Percentiles rank a stretch among this genome's conserved stretches.
phyloP scores from a whole-genome alignment of 2,797 vertebrate genomes.

The Schizopygopsis pylzovi region DNA sequence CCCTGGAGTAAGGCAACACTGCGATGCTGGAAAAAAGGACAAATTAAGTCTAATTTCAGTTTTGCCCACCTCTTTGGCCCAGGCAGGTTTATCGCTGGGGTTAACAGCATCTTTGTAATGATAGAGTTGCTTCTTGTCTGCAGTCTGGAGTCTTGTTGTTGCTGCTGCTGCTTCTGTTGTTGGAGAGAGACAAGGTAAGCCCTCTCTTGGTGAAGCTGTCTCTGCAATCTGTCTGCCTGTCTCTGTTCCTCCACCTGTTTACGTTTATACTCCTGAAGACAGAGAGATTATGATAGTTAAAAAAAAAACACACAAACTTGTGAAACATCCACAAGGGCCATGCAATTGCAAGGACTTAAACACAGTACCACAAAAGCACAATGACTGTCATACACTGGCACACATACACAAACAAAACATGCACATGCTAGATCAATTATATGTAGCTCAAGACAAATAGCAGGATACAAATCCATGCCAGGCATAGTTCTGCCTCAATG shows the following conservation, averaged over 20 bases:
- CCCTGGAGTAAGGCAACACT: neutral
- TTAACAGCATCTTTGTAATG: constrained; percentile 93
- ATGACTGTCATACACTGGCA: neutral
- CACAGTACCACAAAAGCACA: neutral
- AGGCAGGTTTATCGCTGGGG: constrained; percentile 91
- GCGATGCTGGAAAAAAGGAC: neutral
- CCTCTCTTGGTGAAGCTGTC: constrained; percentile 92
- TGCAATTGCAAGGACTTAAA: neutral
- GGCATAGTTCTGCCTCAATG: constrained; percentile 5
- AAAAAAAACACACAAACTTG: neutral
- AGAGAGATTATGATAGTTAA: neutral
- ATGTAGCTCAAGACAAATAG: neutral
- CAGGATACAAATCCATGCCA: neutral
- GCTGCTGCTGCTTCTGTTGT: constrained; percentile 80
- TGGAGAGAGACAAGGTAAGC: constrained; percentile 93
- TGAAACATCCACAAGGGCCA: neutral
- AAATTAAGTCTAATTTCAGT: neutral
- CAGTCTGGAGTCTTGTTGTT: constrained; percentile 84
- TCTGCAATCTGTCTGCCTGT: constrained; percentile 94
- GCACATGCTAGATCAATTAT: neutral
- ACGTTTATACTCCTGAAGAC: constrained; percentile 91
- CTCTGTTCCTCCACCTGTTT: constrained; percentile 97
- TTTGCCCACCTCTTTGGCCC: constrained; percentile 92
- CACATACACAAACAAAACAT: constrained; percentile 15
- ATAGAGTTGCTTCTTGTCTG: constrained; percentile 92